These are phyloP conservation scores for Sarcophaga carnaria DNA, from an alignment of 2,888 invertebrate species.

Conservation along the genomic window DNA sequence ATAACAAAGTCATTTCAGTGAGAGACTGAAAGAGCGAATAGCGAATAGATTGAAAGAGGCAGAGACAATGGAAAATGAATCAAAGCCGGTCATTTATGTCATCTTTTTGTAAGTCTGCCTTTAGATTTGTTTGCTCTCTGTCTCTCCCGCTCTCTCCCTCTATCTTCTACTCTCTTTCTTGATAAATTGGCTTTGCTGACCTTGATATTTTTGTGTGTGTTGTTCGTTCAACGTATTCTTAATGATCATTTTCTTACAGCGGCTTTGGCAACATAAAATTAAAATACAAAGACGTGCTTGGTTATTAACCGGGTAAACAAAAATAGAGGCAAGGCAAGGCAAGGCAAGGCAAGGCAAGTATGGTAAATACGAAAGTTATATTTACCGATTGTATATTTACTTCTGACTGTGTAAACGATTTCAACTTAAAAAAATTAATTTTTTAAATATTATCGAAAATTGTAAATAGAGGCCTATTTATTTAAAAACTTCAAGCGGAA, in stretches of 20 bases:
- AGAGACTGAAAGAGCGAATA: neutral
- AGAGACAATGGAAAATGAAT: neutral
- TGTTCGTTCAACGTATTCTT: neutral
- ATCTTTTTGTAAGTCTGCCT: neutral
- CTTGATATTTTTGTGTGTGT: constrained; percentile 30
- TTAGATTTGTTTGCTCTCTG: neutral
- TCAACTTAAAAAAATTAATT: neutral
- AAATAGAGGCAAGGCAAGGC: neutral
- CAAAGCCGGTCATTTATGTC: neutral
- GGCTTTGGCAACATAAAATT: too few species aligned
- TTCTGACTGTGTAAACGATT: neutral
- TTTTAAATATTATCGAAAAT: neutral
- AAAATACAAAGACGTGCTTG: neutral
- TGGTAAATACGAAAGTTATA: too few species aligned
- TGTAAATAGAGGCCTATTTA: neutral
- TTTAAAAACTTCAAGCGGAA: too few species aligned
- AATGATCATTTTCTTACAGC: constrained; percentile 9
- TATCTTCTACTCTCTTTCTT: neutral
- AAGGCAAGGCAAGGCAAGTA: too few species aligned
- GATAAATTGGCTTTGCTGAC: constrained; percentile 6
- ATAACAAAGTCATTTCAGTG: neutral
- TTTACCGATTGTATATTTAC: too few species aligned
- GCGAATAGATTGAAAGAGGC: neutral
- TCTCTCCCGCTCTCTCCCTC: neutral
- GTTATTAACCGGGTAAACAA: neutral